Base-by-base conservation (phyloP, 2,113 vertebrate genomes). In the Sarotherodon lohbergeri region DNA sequence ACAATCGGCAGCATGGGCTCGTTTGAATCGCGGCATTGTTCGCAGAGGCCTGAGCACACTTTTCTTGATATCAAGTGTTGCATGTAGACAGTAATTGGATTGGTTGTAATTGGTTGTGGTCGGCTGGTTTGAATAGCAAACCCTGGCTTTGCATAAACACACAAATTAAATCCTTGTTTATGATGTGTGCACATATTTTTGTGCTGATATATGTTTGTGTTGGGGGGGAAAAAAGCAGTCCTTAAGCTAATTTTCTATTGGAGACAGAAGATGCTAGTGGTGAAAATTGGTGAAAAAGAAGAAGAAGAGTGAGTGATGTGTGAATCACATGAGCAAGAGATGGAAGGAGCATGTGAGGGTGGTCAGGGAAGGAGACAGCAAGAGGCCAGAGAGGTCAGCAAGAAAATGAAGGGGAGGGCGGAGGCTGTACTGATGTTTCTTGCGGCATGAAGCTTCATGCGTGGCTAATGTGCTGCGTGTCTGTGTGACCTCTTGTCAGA, bases 71-170 rank as follows among this genome's bases (percentile, higher is more conserved):
- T 94, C 89, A 86, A 93, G 93, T 89, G 92, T 93, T 94, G 93
- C 92, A 88, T 91, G 90, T 90, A 89, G 90, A 91, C 90, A 80
- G 91, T 93, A 95, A 94, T 94, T 95, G 95, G 92, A 89, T 89
- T 48, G 89, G 90, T 88, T 93, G 92, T 95, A 95, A 95, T 94
- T 95, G 94, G 93, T 90, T 83, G 85, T 86, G 93, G 93, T 94
- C 86, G 81, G 84, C 80, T 91, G 93, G 76, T 87, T 89, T 83
- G 89, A 89, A 91, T 86, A 92, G 92, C 84, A 91, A 95, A 94
- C 32, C 89, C 91, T 92, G 91, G 90, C 93, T 92, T 91, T 93
- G 94, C 92, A 94, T 92, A 95, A 95, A 94, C 82, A 91, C 88
- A 91, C 91, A 91, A 91, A 93, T 93, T 90, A 92, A 92, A 89